phyloP scores from a whole-genome alignment of 2,113 vertebrate genomes.

The Callithrix jacchus region DNA sequence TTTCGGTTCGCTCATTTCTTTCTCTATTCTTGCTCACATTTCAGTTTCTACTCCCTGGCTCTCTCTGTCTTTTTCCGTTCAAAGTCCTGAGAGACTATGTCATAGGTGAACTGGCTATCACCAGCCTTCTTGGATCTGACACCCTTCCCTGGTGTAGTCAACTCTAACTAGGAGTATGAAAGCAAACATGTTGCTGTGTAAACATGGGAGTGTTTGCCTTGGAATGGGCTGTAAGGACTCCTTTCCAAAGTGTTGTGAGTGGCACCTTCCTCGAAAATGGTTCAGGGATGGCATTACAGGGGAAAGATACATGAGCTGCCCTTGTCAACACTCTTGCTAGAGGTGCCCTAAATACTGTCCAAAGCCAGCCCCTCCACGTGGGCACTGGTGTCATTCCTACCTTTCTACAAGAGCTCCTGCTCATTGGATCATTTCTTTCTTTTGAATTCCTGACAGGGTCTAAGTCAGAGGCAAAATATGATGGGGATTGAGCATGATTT shows the following conservation, averaged over 20 bases:
- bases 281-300: not conserved
- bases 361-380: rapidly evolving
- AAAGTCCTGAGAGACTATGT: not conserved
- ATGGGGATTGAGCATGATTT: not conserved
- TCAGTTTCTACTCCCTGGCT: not conserved
- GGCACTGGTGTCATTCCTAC: not conserved
- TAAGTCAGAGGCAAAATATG: not conserved
- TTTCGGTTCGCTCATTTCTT: not conserved
- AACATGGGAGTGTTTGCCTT: rapidly evolving
- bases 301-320: not conserved
- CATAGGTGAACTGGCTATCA: not conserved
- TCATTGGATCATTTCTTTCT: not conserved
- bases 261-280: not conserved
- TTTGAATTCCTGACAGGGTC: not conserved
- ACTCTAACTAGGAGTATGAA: not conserved
- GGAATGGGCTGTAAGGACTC: not conserved
- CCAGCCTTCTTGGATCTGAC: not conserved
- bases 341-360: not conserved
- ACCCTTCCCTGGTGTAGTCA: rapidly evolving
- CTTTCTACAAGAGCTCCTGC: rapidly evolving
- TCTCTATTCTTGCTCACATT: not conserved
- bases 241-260: rapidly evolving
- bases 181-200: not conserved
- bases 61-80: not conserved
- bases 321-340: rapidly evolving